These are phyloP conservation scores for Dicrostonyx torquatus DNA, from an alignment of 2,797 vertebrate genomes.

Conservation along the genomic window DNA sequence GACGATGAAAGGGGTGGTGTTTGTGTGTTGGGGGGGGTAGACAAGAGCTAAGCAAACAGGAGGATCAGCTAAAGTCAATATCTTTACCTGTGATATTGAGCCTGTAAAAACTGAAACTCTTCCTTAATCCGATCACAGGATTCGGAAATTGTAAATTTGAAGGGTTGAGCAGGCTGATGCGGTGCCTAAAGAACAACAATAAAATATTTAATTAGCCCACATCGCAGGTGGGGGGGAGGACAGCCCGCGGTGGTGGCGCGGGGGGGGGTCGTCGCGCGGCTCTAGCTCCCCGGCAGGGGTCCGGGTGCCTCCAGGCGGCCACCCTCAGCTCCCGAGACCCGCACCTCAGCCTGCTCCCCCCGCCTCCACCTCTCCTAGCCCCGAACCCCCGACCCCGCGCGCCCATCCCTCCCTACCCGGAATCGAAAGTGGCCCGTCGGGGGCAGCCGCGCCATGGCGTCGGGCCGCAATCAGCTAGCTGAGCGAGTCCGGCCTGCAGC, in stretches of 20 bases:
- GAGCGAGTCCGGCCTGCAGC: neutral
- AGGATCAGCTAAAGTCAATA: slow-evolving; percentile 83
- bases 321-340: neutral
- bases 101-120: slow-evolving; percentile 98
- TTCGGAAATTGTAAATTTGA: slow-evolving; percentile 97
- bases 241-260: slow-evolving; percentile 1
- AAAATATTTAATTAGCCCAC: slow-evolving; percentile 81
- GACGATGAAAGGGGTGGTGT: neutral
- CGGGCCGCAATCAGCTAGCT: neutral
- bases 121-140: slow-evolving; percentile 98
- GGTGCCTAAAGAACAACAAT: slow-evolving; percentile 90
- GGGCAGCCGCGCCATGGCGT: slow-evolving; percentile 74
- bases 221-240: slow-evolving; percentile 28
- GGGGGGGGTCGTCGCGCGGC: slow-evolving; percentile 17
- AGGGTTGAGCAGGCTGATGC: slow-evolving; percentile 95
- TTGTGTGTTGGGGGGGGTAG: neutral
- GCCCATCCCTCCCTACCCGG: slow-evolving; percentile 74
- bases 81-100: slow-evolving; percentile 96
- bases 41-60: slow-evolving; percentile 78
- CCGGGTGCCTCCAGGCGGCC: neutral
- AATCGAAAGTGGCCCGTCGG: slow-evolving; percentile 79
- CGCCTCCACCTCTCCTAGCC: neutral
- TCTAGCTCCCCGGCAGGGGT: neutral
- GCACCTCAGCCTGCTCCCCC: neutral
- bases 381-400: neutral